These are phyloP conservation scores for Adrianichthys oophorus DNA, from an alignment of 2,797 vertebrate genomes.

Conservation along the genomic window DNA sequence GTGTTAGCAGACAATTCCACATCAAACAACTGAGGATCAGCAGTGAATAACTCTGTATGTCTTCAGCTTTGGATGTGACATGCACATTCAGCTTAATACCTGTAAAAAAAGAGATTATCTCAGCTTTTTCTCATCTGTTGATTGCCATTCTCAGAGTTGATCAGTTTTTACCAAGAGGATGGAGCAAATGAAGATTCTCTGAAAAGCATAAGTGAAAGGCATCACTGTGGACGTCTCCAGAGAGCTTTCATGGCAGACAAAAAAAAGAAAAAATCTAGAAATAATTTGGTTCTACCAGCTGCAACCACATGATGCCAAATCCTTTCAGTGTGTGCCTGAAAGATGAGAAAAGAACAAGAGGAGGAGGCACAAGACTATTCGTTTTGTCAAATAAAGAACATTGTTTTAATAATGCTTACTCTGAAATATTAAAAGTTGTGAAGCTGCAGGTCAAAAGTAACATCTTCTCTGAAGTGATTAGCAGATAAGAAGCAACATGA, in stretches of 20 bases:
- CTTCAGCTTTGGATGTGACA: no score
- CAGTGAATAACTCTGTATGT: no score
- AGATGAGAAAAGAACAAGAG: slow-evolving; percentile 30
- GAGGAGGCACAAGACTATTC: slow-evolving; percentile 49
- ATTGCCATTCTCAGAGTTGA: slow-evolving; percentile 20
- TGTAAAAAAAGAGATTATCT: slow-evolving; percentile 26
- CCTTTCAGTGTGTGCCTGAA: slow-evolving; percentile 33
- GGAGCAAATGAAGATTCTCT: slow-evolving; percentile 28
- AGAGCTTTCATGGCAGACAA: slow-evolving; percentile 37
- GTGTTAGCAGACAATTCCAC: no score
- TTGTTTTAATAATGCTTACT: neutral
- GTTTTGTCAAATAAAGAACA: no score
- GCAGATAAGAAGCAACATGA: slow-evolving; percentile 36
- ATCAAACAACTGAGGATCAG: no score
- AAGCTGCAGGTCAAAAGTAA: slow-evolving; percentile 5
- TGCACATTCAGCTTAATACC: slow-evolving; percentile 9
- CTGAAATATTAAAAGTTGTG: neutral
- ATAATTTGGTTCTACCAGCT: slow-evolving; percentile 41
- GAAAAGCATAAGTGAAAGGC: slow-evolving; percentile 11
- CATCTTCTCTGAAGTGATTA: slow-evolving; percentile 38
- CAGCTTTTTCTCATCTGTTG: slow-evolving; percentile 9
- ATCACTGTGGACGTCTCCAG: slow-evolving; percentile 22
- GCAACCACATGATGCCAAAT: slow-evolving; percentile 60
- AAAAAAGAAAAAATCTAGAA: slow-evolving; percentile 43
- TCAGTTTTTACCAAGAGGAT: slow-evolving; percentile 26